Base-by-base conservation (phyloP, 2,797 vertebrate species). In the Stomatorhinus walkeri region DNA sequence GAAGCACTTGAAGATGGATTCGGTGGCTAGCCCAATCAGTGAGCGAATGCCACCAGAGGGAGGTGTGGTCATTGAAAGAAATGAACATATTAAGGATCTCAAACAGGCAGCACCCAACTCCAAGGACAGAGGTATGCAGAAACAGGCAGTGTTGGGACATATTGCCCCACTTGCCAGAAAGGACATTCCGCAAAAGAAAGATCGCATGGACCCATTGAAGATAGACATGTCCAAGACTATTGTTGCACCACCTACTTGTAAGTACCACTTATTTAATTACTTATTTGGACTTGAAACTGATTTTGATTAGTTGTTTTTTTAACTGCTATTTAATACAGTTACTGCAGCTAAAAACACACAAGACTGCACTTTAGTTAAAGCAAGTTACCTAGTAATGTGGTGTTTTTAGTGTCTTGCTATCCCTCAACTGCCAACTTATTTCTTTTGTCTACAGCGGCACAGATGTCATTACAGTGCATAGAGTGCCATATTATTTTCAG, bases 401-500 rank as follows among this genome's bases (percentile, higher is more conserved):
- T 81, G 59, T 90, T 61, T 81, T 86, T 86, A 22, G 24, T 54
- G 24, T 52, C 46, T 51, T 52, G 49, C 24, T 22, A 8, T 52
- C 84, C 4, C 40, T 54, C 76, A 46, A 22, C 2, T 81, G 36
- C 76, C 36, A 10, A 28, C 22, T 14, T 85, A 10, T 51, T 28
- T 32, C 24, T 28, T 89, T 10, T 91, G 90, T 81, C 19, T 90
- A 19, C 89, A 96, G 97, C 96, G 10, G 94, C 96, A 90, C 93
- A 96, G 90, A 92, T 96, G 22, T 95, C 96, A 7, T 92, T 96
- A 32, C 96, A 97, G 90, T 97, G 96, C 92, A 91, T 95, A 0
- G 94, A 94, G 88, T 97, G 96, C 92, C 95, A 97, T 93, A 96
- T 97, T 89, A 97, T 97, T 91, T 97, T 97, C 92, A 95, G 96